Percentiles rank a stretch among this genome's conserved stretches.
Conservation (phyloP, 2,113 vertebrate species). For the Chionis minor region DNA sequence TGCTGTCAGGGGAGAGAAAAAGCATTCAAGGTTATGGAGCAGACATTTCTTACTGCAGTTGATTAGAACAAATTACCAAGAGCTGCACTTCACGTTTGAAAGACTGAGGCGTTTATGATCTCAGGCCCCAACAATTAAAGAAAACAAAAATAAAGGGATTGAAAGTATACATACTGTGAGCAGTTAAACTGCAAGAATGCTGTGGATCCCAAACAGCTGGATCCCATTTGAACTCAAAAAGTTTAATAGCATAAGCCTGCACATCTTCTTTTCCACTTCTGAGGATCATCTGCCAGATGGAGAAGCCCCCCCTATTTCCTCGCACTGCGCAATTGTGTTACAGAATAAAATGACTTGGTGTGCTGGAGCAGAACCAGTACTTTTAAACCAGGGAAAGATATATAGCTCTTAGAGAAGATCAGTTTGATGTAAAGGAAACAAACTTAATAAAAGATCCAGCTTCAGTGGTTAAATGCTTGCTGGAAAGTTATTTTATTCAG, state of each 20-base stretch:
- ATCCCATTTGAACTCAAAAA: slow-evolving; percentile 37
- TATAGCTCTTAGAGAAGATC: background rate
- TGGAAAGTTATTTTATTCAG: background rate
- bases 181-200: slow-evolving; percentile 1
- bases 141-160: slow-evolving; percentile 16
- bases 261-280: slow-evolving; percentile 57
- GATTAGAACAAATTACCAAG: slow-evolving; percentile 57
- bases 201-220: slow-evolving; percentile 22
- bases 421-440: background rate
- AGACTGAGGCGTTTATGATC: slow-evolving; percentile 26
- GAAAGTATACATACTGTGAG: slow-evolving; percentile 12
- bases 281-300: slow-evolving; percentile 33
- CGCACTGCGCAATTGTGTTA: background rate
- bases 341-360: background rate
- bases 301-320: slow-evolving; percentile 6
- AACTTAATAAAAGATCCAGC: background rate
- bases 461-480: background rate
- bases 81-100: slow-evolving; percentile 45
- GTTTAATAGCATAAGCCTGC: slow-evolving; percentile 47
- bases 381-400: background rate
- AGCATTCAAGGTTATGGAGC: slow-evolving; percentile 32
- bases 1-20: slow-evolving; percentile 55
- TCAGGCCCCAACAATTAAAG: slow-evolving; percentile 16
- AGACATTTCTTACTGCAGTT: slow-evolving; percentile 49
- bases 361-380: background rate